Conservation (phyloP, 1,140 invertebrate genomes). For the Tenebrio molitor region DNA sequence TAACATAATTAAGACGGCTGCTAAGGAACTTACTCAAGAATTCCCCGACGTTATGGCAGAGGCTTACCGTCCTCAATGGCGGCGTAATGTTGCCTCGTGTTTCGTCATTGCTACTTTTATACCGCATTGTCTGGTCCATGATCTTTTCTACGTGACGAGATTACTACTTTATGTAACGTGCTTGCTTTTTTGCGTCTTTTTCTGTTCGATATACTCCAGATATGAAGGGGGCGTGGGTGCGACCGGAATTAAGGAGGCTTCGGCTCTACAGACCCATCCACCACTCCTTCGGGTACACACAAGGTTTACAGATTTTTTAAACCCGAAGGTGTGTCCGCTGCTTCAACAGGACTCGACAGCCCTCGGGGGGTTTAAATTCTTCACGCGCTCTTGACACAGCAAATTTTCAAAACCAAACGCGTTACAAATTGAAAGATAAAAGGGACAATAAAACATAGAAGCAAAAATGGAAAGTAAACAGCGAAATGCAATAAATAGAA, state of each 20-base stretch:
- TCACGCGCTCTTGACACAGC: too few species aligned
- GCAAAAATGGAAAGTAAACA: too few species aligned
- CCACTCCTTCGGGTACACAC: constrained; percentile 30
- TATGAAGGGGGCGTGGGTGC: constrained; percentile 45
- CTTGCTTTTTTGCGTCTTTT: constrained; percentile 44
- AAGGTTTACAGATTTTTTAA: constrained; percentile 31
- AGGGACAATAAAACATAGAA: too few species aligned
- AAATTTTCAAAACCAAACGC: too few species aligned
- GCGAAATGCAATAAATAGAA: too few species aligned
- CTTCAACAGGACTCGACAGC: background rate
- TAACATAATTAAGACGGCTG: constrained; percentile 38
- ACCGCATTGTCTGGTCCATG: constrained; percentile 52
- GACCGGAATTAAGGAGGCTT: constrained; percentile 46
- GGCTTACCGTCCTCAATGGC: constrained; percentile 36
- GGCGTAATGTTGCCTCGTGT: constrained; percentile 51
- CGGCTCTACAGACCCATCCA: constrained; percentile 17
- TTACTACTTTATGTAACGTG: constrained; percentile 48
- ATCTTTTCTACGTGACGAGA: constrained; percentile 52
- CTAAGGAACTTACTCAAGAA: constrained; percentile 37
- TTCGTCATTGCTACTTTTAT: constrained; percentile 58
- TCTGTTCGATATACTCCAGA: constrained; percentile 43
- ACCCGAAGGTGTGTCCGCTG: constrained; percentile 12
- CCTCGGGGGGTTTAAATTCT: too few species aligned
- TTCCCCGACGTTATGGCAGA: constrained; percentile 36
- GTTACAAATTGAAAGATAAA: too few species aligned